Evolutionary conservation across 1,140 invertebrate species (phyloP).

Genomic region (Acromyrmex charruanus): DNA sequence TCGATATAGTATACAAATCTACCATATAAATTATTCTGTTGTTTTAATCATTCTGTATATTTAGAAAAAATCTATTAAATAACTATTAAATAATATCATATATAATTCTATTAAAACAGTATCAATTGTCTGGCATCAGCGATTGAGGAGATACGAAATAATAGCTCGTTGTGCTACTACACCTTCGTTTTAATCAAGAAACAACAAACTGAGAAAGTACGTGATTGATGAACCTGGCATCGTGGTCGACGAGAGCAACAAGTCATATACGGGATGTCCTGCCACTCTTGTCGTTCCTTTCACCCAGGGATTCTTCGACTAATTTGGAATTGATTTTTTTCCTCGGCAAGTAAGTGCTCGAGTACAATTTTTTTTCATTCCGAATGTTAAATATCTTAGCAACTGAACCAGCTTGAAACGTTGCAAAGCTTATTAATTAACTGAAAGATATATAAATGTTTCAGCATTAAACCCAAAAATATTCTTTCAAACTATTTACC

Average conservation of each 20-base stretch:
- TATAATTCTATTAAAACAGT: background rate
- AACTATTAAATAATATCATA: background rate
- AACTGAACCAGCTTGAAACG: background rate
- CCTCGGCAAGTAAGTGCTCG: background rate
- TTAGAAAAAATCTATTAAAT: background rate
- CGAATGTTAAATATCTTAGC: background rate
- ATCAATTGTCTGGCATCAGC: background rate
- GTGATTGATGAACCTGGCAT: conserved; percentile 18
- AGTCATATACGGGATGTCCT: background rate
- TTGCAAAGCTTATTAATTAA: background rate
- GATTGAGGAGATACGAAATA: background rate
- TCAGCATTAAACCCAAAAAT: background rate
- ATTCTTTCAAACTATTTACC: background rate
- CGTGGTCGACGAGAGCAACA: conserved; percentile 25
- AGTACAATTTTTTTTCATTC: background rate
- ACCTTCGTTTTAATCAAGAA: background rate
- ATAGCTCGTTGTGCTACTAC: background rate
- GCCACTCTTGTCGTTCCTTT: conserved; percentile 12
- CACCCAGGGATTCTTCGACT: background rate
- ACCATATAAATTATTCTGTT: no score
- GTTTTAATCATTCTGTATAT: background rate
- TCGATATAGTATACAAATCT: background rate
- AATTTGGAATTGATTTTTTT: conserved; percentile 1
- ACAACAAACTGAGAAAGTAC: conserved; percentile 1
- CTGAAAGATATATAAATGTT: background rate